Evolutionary conservation across 92 coral and sea anemone species (phyloP), one percentile per base, ranked within the genome.

Genomic region (Bergia puertoricense): DNA sequence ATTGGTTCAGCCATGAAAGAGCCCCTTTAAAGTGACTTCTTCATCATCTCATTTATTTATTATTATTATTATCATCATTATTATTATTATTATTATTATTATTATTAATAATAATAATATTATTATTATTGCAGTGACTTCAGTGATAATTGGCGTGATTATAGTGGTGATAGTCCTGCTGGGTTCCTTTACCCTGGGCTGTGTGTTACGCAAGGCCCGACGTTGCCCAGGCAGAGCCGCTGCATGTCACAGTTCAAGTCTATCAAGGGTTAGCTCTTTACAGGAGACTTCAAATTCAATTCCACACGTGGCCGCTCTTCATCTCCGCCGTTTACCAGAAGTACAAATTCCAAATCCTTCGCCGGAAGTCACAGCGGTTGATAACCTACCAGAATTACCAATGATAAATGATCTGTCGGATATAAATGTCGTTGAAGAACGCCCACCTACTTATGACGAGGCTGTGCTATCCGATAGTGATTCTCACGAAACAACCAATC

Each of bases 321-420:
- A 84, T 15, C 87, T 84, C 79, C 87, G 78, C 79, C 79, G 68
- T n/a, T 39, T 84, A 46, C 87, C 87, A 79, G 67, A 84, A 66
- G 87, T 84, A 45, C 22, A 46, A 0, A 30, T 48, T 69, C 76
- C 59, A 2, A 69, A 1, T 48, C 42, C 62, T 50, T 44, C 48
- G 22, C 87, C 78, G 66, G 87, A 84, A 84, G 45, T 45, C 15
- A 30, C 43, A 39, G 46, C 66, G 5, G 37, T 39, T 44, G 30
- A 72, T 4, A 71, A 18, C 59, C 48, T 36, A 45, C 78, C 56
- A 8, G 87, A 84, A 48, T 23, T 84, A n/a, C 87, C 87, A 71
- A 69, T 74, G 59, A 69, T 84, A 69, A 84, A 39, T 37, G 87
- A 84, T 45, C 79, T 84, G 45, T 46, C 87, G 13, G 87, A 71